Evolutionary conservation across 2,888 invertebrate genomes (phyloP), one percentile per base, ranked within the genome.

Genomic region (Lissonota sp.): DNA sequence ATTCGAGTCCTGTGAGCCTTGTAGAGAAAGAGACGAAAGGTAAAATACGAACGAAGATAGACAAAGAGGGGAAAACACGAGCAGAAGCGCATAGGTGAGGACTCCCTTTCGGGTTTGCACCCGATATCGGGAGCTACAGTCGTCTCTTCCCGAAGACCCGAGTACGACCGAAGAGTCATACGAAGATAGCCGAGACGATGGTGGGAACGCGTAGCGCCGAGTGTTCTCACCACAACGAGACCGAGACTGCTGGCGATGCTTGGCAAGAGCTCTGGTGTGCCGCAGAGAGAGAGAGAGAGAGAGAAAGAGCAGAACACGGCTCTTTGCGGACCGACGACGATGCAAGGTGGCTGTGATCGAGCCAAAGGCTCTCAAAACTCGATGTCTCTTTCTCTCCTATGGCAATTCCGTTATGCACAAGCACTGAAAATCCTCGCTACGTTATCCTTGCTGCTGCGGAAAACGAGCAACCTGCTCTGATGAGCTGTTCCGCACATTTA

Each of bases 161-260:
- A 91, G 82, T 79, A 46, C 73, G 70, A 49, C 89, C 91, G 91
- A 90, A 85, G 85, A 85, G 87, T 76, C 79, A 81, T 79, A 87
- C 92, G 92, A 90, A 89, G 88, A 89, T 81, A 86, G 81, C 90
- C 92, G 92, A 91, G 90, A 88, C 86, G 90, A 91, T 91, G 92
- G 92, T 92, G 92, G 92, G 92, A 92, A 92, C 92, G 90, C 87
- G 87, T 88, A 90, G 89, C 89, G 88, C 88, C 87, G 88, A 89
- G 88, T 90, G 92, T 92, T 92, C 92, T 92, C 92, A 92, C 92
- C 92, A 90, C 88, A 88, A 26, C 26, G 87, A 85, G 87, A 85
- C 84, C 64, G 72, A 67, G 66, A 62, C 73, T 79, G 72, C 79
- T 66, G 26, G 26, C 26, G 26, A 26, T 26, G 76, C 67, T 75